Base-by-base conservation (phyloP, 2,113 vertebrate species). In the Ameiurus melas region DNA sequence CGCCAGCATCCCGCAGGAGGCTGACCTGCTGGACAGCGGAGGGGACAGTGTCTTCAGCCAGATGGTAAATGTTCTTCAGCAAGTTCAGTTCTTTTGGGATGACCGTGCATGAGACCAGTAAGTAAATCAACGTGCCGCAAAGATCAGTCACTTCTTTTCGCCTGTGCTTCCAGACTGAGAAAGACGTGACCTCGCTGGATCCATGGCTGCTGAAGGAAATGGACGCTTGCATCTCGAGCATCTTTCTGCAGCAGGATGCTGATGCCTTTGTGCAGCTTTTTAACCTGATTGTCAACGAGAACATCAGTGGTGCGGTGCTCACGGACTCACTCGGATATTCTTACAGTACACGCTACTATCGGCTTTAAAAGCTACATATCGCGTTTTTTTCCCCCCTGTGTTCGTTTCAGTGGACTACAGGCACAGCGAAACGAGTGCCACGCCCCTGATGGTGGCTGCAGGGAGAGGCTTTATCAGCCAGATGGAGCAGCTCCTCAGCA, bases 201-300 rank as follows among this genome's bases (percentile, higher is more conserved):
- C 96, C 95, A 0, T 98, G 97, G 97, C 85, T 99, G 91, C 90
- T 95, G 92, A 97, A 96, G 90, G 97, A 99, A 93, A 98, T 99
- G 97, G 97, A 99, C 92, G 93, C 96, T 57, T 98, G 97, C 94
- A 97, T 99, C 88, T 97, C 97, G 85, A 95, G 95, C 87, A 95
- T 99, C 87, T 99, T 98, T 95, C 91, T 98, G 9, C 93, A 94
- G 92, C 96, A 97, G 91, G 97, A 99, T 86, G 84, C 91, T 36
- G 97, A 97, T 89, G 93, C 95, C 22, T 98, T 99, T 91, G 94
- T 93, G 90, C 97, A 98, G 83, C 95, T 99, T 89, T 98, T 99
- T 91, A 97, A 98, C 89, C 96, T 99, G 70, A 98, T 99, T 92
- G 95, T 97, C 93, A 96, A 96, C 70, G 96, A 99, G 95, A 96